These are phyloP conservation scores for Drosophila subsilvestris DNA, from an alignment of 2,888 invertebrate genomes.

Conservation along the genomic window DNA sequence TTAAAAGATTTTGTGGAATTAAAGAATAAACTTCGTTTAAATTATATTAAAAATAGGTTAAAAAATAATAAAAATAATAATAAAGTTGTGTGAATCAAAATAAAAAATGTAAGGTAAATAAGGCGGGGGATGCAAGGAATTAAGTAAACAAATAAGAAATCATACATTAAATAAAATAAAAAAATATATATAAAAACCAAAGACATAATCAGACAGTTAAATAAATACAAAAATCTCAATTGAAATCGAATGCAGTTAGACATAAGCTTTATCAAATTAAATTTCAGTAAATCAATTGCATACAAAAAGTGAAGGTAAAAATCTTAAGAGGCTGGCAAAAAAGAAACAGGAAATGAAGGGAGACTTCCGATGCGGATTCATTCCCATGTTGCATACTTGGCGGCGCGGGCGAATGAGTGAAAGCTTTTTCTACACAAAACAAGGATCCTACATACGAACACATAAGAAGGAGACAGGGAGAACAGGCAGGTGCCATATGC, in stretches of 20 bases:
- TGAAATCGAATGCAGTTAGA: constrained; percentile 77
- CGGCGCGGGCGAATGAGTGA: constrained; percentile 27
- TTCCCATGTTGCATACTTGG: constrained; percentile 35
- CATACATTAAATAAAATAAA: constrained; percentile 26
- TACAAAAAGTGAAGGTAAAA: constrained; percentile 10
- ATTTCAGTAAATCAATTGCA: constrained; percentile 43
- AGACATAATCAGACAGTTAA: constrained; percentile 44
- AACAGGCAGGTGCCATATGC: constrained; percentile 23
- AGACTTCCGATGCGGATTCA: constrained; percentile 1
- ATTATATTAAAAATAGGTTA: constrained; percentile 20
- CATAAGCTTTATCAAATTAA: constrained; percentile 50
- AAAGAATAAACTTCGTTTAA: background rate
- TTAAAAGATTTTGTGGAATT: constrained; percentile 4
- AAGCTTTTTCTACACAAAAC: constrained; percentile 66
- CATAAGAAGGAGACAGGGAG: constrained; percentile 12
- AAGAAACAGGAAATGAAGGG: constrained; percentile 43
- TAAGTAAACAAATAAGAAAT: constrained; percentile 26
- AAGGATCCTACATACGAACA: constrained; percentile 38
- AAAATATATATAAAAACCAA: constrained; percentile 19
- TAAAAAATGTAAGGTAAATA: constrained; percentile 18
- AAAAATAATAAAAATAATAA: constrained; percentile 32
- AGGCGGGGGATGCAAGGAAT: constrained; percentile 28
- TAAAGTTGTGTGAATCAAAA: constrained; percentile 26
- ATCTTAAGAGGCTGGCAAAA: constrained; percentile 45
- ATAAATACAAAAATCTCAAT: constrained; percentile 61